These are phyloP conservation scores for Typhlichthys subterraneus DNA, from an alignment of 2,797 vertebrate genomes.

Conservation along the genomic window DNA sequence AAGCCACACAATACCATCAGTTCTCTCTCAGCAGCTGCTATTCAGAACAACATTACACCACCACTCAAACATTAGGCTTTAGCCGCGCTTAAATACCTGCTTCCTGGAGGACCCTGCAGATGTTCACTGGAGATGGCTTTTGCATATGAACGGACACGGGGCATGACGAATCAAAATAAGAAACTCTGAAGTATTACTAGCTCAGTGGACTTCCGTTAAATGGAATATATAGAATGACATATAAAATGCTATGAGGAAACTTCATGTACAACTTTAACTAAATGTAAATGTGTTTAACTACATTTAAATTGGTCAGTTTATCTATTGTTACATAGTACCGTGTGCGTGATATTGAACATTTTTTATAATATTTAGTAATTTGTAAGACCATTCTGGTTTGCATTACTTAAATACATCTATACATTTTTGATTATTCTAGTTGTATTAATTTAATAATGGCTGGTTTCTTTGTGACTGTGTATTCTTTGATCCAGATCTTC, in stretches of 20 bases:
- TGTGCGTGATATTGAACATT: too few species aligned
- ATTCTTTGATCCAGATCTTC: slow-evolving; percentile 82
- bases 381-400: too few species aligned
- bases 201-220: slow-evolving; percentile 47
- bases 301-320: too few species aligned
- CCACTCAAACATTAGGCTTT: slow-evolving; percentile 54
- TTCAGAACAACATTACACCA: slow-evolving; percentile 56
- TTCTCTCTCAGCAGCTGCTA: slow-evolving; percentile 64
- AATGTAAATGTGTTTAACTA: too few species aligned
- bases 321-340: too few species aligned
- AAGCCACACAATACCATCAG: slow-evolving; percentile 56
- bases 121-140: slow-evolving; percentile 58
- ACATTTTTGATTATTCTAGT: not conserved
- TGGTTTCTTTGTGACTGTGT: slow-evolving; percentile 4
- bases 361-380: too few species aligned
- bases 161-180: slow-evolving; percentile 58
- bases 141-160: slow-evolving; percentile 54
- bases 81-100: slow-evolving; percentile 57
- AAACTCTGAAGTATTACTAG: slow-evolving; percentile 51
- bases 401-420: too few species aligned
- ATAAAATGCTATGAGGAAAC: slow-evolving; percentile 24
- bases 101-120: slow-evolving; percentile 62
- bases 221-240: slow-evolving; percentile 26
- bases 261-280: slow-evolving; percentile 12
- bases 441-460: not conserved